Evolutionary conservation across 2,113 vertebrate genomes (phyloP).

Genomic region (Percopsis transmontana): DNA sequence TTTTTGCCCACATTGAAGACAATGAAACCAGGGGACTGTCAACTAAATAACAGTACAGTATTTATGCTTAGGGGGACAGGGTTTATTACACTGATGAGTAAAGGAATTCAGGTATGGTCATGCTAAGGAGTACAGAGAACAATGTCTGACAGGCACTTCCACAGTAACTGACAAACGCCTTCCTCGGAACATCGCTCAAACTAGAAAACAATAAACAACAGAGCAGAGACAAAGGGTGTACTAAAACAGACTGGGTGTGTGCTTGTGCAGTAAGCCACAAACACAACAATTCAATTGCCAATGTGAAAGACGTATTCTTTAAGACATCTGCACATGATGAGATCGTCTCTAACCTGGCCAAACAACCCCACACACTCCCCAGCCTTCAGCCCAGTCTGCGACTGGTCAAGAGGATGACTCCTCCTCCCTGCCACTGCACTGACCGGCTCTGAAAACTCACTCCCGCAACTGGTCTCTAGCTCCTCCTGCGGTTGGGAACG

Average conservation of each 20-base stretch:
- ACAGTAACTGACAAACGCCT: constrained; percentile 46
- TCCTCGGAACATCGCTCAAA: constrained; percentile 45
- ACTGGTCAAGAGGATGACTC: constrained; percentile 30
- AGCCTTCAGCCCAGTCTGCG: constrained; percentile 7
- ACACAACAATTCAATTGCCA: constrained; percentile 6
- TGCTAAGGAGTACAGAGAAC: constrained; percentile 1
- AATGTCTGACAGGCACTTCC: constrained; percentile 25
- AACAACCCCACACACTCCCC: background rate
- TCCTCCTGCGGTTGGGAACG: constrained; percentile 66
- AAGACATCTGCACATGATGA: background rate
- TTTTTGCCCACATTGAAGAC: background rate
- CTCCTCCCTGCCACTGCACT: constrained; percentile 28
- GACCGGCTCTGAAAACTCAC: constrained; percentile 70
- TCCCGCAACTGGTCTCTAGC: constrained; percentile 66
- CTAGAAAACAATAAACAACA: constrained; percentile 57
- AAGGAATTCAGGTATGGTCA: constrained; percentile 2
- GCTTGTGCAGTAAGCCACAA: constrained; percentile 2
- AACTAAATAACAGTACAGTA: background rate
- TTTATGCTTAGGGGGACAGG: background rate
- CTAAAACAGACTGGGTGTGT: constrained; percentile 40
- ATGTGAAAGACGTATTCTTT: constrained; percentile 12
- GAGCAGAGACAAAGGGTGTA: constrained; percentile 44
- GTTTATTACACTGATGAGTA: background rate
- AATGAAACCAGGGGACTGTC: background rate
- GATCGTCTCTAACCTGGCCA: background rate